These are phyloP conservation scores for Ommatoiulus sabulosus DNA, from an alignment of 2,888 invertebrate genomes.

Conservation along the genomic window DNA sequence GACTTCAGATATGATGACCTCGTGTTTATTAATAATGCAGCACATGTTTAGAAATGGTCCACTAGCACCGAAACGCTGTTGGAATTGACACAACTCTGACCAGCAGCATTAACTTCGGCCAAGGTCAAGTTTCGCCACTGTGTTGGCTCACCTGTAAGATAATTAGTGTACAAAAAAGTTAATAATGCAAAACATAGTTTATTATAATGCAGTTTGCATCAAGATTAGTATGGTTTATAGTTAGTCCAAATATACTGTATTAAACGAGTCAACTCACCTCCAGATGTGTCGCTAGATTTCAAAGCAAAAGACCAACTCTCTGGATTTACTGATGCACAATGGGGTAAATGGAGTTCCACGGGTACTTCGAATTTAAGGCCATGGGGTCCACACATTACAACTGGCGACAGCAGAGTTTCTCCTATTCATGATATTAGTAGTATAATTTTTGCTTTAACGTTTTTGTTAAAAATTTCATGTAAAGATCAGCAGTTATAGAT, in stretches of 20 bases:
- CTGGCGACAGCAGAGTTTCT: slow-evolving; percentile 92
- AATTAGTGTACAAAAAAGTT: slow-evolving; percentile 50
- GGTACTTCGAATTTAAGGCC: slow-evolving; percentile 88
- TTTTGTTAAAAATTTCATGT: too few relatives aligned
- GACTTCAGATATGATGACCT: neutral
- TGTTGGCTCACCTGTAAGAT: slow-evolving; percentile 67
- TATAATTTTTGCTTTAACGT: too few relatives aligned
- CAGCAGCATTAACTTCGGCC: slow-evolving; percentile 84
- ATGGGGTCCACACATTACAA: slow-evolving; percentile 97
- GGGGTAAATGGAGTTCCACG: slow-evolving; percentile 91
- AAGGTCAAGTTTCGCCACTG: slow-evolving; percentile 86
- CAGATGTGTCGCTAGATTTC: slow-evolving; percentile 64
- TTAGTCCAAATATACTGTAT: slow-evolving; percentile 60
- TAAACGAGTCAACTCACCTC: slow-evolving; percentile 26
- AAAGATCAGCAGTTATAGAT: too few relatives aligned
- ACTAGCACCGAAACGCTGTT: slow-evolving; percentile 91
- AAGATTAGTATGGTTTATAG: neutral
- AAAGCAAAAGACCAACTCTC: slow-evolving; percentile 71
- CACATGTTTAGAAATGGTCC: slow-evolving; percentile 81
- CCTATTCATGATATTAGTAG: slow-evolving; percentile 72
- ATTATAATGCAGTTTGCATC: neutral
- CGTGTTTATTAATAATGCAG: neutral
- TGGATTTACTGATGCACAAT: slow-evolving; percentile 69
- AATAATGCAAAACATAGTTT: neutral
- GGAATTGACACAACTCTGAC: slow-evolving; percentile 77